Conservation (phyloP, 2,888 invertebrate genomes). For the Mayetiola destructor region DNA sequence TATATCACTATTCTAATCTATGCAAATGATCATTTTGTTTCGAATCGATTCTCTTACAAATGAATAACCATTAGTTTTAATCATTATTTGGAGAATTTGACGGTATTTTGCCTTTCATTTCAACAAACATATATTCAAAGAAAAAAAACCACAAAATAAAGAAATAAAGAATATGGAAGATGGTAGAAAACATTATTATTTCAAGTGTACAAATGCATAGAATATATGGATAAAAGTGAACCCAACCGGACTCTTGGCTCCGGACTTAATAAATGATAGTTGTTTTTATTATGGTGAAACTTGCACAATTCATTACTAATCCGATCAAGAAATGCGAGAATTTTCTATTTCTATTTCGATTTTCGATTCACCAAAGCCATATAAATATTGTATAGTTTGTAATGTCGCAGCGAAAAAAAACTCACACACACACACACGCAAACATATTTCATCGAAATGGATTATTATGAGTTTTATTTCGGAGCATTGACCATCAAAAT, state of each 20-base stretch:
- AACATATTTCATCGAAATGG: too few relatives aligned
- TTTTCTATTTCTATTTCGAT: too few relatives aligned
- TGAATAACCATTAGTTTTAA: not conserved
- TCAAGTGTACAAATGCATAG: not conserved
- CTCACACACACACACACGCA: too few relatives aligned
- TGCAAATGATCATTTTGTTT: not conserved
- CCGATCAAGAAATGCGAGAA: not conserved
- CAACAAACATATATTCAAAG: too few relatives aligned
- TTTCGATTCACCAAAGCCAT: too few relatives aligned
- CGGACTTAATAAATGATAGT: not conserved
- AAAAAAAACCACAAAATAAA: too few relatives aligned
- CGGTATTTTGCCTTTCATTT: not conserved
- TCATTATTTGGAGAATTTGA: not conserved
- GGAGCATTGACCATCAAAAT: too few relatives aligned
- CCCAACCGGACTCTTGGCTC: too few relatives aligned
- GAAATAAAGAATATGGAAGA: too few relatives aligned
- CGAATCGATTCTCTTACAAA: not conserved
- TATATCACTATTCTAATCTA: conserved; percentile 7
- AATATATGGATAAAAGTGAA: not conserved
- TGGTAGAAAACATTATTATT: not conserved
- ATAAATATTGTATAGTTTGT: too few relatives aligned
- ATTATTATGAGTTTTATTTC: too few relatives aligned
- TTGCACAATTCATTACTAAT: not conserved
- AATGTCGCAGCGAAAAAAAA: too few relatives aligned
- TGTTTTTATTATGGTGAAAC: not conserved